These are phyloP conservation scores for Camptogramma bilineatum DNA, from an alignment of 2,888 invertebrate species.

Conservation along the genomic window DNA sequence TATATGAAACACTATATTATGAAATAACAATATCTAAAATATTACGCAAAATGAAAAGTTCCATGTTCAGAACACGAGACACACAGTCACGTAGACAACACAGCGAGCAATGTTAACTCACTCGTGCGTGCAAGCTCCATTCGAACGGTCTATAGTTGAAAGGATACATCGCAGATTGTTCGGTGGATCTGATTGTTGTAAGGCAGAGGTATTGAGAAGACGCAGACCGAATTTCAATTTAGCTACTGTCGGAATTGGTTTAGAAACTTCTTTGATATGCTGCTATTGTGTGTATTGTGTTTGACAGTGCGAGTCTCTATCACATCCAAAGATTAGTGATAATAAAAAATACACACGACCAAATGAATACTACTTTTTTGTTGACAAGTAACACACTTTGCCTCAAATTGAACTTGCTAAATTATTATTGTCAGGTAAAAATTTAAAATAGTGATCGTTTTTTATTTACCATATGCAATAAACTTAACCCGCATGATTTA, in stretches of 20 bases:
- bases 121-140: constrained; percentile 53
- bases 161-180: constrained; percentile 32
- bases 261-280: neutral
- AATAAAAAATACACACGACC: no score
- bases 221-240: constrained; percentile 18
- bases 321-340: no score
- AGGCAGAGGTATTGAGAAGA: constrained; percentile 23
- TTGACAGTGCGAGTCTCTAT: neutral
- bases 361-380: no score
- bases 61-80: constrained; percentile 43
- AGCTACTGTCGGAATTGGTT: neutral
- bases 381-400: no score
- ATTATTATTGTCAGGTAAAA: no score
- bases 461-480: no score
- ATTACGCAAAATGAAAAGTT: neutral
- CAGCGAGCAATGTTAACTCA: constrained; percentile 52
- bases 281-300: neutral
- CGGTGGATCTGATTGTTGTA: constrained; percentile 28
- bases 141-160: constrained; percentile 28
- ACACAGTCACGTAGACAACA: constrained; percentile 58
- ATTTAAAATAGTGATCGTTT: no score
- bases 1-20: neutral
- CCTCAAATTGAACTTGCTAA: no score
- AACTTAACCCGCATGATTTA: no score
- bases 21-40: neutral